Base-by-base conservation (phyloP, 2,113 vertebrate species). In the Calidris pugnax region DNA sequence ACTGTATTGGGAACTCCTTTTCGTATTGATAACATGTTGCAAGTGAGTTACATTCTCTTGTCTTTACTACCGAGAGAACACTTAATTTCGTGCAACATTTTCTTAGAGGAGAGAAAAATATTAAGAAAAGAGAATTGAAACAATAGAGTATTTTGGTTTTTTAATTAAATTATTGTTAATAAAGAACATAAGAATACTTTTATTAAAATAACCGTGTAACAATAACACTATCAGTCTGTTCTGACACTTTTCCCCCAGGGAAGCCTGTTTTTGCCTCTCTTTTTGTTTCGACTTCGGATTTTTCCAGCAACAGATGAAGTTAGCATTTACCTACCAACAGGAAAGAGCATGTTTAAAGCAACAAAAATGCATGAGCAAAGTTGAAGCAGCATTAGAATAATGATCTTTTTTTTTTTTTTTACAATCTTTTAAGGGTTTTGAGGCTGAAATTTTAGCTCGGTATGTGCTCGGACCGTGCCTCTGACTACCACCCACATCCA, bases 111-210 rank as follows among this genome's bases (percentile, higher is more conserved):
- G 98, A 98, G 97, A 98, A 98, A 97, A 98, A 95, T 98, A 98
- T 98, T 98, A 97, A 98, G 97, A 96, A 92, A 98, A 98, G 97
- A 98, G 95, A 98, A 98, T 97, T 97, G 97, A 98, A 98, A 98
- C 97, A 97, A 98, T 98, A 98, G 98, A 98, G 97, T 98, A 98
- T 98, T 98, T 98, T 98, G 98, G 89, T 97, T 98, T 98, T 98
- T 98, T 98, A 98, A 98, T 98, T 98, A 98, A 98, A 98, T 98
- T 98, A 98, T 98, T 98, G 97, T 98, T 98, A 97, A 98, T 98
- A 98, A 98, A 98, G 96, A 98, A 97, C 97, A 90, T 98, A 98
- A 98, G 97, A 98, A 97, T 98, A 98, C 98, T 98, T 98, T 98
- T 98, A 98, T 98, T 97, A 97, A 98, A 97, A 96, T 98, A 98